Base-by-base conservation (phyloP, 2,888 invertebrate species). In the Torymus aiolomorphi region DNA sequence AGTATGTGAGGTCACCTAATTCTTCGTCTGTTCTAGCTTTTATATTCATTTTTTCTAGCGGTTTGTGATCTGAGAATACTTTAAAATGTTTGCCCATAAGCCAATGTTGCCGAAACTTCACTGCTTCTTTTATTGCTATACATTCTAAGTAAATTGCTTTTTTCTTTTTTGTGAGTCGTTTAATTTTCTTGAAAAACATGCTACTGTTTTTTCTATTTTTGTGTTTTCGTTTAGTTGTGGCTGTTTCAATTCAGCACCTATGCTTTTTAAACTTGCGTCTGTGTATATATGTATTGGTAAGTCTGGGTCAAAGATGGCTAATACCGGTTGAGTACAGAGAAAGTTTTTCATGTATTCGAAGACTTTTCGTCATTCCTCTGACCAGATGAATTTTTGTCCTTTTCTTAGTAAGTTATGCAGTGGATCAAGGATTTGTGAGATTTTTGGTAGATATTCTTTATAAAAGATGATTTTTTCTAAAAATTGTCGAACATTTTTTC, bases 221-320 rank as follows among this genome's bases (percentile, higher is more conserved):
- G n/a, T n/a, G n/a, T n/a, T n/a, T n/a, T n/a, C n/a, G n/a, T n/a
- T n/a, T n/a, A n/a, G n/a, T n/a, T n/a, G n/a, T n/a, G n/a, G n/a
- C n/a, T n/a, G n/a, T n/a, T n/a, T n/a, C n/a, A n/a, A n/a, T n/a
- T n/a, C n/a, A n/a, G n/a, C n/a, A n/a, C n/a, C n/a, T n/a, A n/a
- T n/a, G n/a, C n/a, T n/a, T n/a, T n/a, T n/a, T n/a, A n/a, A n/a
- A n/a, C n/a, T n/a, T n/a, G n/a, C n/a, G 75, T 88, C 86, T 13
- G 86, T 87, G 49, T 83, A 84, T 11, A 88, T 85, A 11, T 83
- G 59, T 18, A 85, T 86, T 63, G 84, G 83, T 49, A 80, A 18
- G 14, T 85, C 76, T 74, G 79, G 82, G 62, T 86, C 86, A 75
- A 83, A 88, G 59, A 87, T 86, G 52, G 76, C 79, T 74, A 88